Conservation (phyloP, 64 coral and sea anemone species). For the Dendrophyllia cribrosa region DNA sequence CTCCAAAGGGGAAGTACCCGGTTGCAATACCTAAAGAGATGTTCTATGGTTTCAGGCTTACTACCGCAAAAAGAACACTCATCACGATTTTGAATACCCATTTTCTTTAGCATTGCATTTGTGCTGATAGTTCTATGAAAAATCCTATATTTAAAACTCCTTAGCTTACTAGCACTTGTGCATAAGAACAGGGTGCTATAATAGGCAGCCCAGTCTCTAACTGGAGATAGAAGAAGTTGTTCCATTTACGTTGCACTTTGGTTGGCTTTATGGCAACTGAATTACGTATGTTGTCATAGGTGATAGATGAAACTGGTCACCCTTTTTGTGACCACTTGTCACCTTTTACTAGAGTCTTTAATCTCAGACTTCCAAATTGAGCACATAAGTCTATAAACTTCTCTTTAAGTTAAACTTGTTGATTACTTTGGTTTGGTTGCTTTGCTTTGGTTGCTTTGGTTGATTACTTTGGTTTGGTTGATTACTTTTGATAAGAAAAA, state of each 20-base stretch:
- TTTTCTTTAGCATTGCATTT: not conserved
- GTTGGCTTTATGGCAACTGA: not conserved
- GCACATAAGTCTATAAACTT: not conserved
- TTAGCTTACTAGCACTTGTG: not conserved
- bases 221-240: not conserved
- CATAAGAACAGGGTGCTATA: not conserved
- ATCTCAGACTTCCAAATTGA: constrained; percentile 15
- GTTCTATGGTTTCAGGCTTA: not conserved
- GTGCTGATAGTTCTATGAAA: not conserved
- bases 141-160: not conserved
- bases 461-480: not conserved
- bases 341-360: constrained; percentile 12
- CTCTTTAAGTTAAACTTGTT: not conserved
- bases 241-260: not conserved
- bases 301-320: not conserved
- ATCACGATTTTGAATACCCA: not conserved
- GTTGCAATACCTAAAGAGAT: not conserved
- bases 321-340: not conserved
- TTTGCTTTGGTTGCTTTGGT: too few relatives aligned
- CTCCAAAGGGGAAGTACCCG: not conserved
- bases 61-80: not conserved
- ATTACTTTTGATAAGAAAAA: constrained; percentile 17
- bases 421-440: not conserved
- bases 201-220: not conserved
- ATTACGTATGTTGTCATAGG: not conserved